Percentiles rank a stretch among this genome's conserved stretches.
Conservation (phyloP, 2,888 invertebrate genomes). For the Physocephala rufipes region DNA sequence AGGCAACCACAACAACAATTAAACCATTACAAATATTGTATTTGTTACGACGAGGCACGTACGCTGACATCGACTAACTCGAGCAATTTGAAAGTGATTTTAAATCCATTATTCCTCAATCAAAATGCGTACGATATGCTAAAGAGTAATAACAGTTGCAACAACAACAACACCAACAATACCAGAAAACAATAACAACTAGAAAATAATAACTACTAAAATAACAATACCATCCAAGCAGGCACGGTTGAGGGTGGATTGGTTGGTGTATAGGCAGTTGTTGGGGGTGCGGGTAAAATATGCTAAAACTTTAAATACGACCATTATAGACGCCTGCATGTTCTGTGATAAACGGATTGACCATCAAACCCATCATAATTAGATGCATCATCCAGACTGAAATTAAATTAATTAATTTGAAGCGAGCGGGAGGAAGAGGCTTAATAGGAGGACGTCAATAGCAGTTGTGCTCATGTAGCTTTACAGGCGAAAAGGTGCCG, state of each 20-base stretch:
- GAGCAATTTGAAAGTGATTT: conserved; percentile 14
- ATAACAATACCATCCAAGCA: not conserved
- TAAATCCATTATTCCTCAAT: conserved; percentile 15
- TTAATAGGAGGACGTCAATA: not conserved
- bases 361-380: conserved; percentile 30
- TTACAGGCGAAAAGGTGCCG: not conserved
- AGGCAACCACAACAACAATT: no score
- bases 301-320: not conserved
- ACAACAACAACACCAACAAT: not conserved
- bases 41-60: no score
- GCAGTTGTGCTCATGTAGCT: no score
- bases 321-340: conserved; percentile 18
- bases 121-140: conserved; percentile 1
- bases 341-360: conserved; percentile 32
- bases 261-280: not conserved
- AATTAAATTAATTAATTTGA: conserved; percentile 33
- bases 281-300: not conserved
- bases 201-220: no score
- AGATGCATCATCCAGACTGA: conserved; percentile 2
- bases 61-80: no score
- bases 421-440: not conserved
- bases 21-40: no score
- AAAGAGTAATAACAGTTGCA: not conserved
- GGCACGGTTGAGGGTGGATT: not conserved
- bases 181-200: not conserved